Percentiles rank a stretch among this genome's conserved stretches.
phyloP scores from a whole-genome alignment of 1,140 invertebrate species.

The Drosophila leontia region DNA sequence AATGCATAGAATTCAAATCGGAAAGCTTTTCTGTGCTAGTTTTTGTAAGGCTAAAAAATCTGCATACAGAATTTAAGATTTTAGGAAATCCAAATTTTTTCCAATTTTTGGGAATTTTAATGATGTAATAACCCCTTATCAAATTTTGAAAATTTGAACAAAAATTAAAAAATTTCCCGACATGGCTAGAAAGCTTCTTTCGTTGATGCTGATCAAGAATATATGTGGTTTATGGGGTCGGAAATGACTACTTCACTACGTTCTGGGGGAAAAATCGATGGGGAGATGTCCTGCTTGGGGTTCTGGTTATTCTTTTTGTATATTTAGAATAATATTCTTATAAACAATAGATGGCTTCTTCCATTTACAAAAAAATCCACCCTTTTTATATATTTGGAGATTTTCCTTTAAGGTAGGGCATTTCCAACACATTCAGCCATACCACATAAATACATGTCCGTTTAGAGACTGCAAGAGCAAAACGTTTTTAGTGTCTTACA shows the following conservation, averaged over 20 bases:
- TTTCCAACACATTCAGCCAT: slow-evolving; percentile 22
- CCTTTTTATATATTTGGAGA: background rate
- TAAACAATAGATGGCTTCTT: background rate
- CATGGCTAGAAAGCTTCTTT: too few species aligned
- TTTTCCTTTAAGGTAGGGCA: background rate
- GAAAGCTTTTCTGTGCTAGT: background rate
- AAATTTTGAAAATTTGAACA: too few species aligned
- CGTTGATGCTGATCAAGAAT: too few species aligned
- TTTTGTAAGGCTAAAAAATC: background rate
- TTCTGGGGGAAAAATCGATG: background rate
- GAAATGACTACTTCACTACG: too few species aligned
- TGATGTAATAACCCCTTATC: too few species aligned
- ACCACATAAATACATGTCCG: slow-evolving; percentile 36
- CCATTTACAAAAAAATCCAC: background rate
- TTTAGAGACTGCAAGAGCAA: slow-evolving; percentile 63
- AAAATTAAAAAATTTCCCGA: too few species aligned
- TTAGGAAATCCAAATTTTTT: background rate
- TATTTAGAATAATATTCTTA: background rate
- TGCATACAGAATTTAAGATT: background rate
- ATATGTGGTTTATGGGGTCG: too few species aligned
- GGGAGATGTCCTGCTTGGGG: too few species aligned
- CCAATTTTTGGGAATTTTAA: too few species aligned
- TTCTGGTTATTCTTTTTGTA: background rate
- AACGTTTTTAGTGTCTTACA: slow-evolving; percentile 79
- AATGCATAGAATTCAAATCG: background rate